Base-by-base conservation (phyloP, 2,888 invertebrate genomes). In the Acleris literana region DNA sequence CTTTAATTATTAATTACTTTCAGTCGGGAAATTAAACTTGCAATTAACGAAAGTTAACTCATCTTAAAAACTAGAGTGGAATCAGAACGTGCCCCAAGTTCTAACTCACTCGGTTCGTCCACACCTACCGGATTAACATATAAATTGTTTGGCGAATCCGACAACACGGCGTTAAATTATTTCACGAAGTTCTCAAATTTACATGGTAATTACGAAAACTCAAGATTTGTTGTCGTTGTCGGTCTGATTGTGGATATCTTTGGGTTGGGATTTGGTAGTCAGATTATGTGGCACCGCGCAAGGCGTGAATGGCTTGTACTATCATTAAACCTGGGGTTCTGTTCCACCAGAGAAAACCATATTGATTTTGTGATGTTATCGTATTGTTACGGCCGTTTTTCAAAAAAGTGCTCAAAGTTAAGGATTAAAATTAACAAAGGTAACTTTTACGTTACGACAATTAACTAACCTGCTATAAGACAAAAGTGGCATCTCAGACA, bases 151-250 rank as follows among this genome's bases (percentile, higher is more conserved):
- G 66, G 88, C 90, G 92, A 89, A 90, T 88, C 88, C 86, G 86
- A 87, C 88, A 88, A 88, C 89, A 86, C 81, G 83, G 86, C 86
- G 88, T 85, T 90, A 90, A 91, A 91, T 92, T 92, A 92, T 92
- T 90, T 92, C 89, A 86, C 83, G 88, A 91, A 92, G 86, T 92
- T 92, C 87, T 80, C 85, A 84, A 91, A 92, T 92, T 92, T 90
- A 90, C 91, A 92, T 92, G 88, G 88, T 92, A 92, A 92, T 92
- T 90, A 90, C 86, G 86, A 88, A 90, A 91, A 91, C 87, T 92
- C 90, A 90, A 90, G 92, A 92, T 90, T 90, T 90, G 92, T 90
- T 89, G 33, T 7, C 33, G 33, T 9, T 9, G 89, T 88, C 78
- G 87, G 83, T 81, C 82, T 85, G 88, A 89, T 90, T 90, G 88